Percentiles rank a stretch among this genome's conserved stretches.
These are phyloP conservation scores for Catalaphyllia jardinei DNA, from an alignment of 64 coral and sea anemone genomes.

Conservation along the genomic window DNA sequence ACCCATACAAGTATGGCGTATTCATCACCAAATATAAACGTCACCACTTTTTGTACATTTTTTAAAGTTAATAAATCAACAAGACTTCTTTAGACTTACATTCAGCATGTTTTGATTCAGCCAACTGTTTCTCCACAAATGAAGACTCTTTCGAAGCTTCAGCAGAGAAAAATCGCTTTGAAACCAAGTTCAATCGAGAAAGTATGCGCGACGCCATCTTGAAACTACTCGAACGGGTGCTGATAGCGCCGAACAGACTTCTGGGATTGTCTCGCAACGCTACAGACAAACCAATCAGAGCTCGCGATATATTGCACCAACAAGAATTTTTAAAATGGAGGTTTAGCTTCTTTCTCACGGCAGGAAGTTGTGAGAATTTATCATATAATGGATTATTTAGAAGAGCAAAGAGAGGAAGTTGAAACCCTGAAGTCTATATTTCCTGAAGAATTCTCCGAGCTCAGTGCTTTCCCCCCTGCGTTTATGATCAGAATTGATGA, in stretches of 20 bases:
- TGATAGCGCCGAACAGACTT: neutral
- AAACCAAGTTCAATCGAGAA: slow-evolving; percentile 51
- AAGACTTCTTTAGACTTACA: slow-evolving; percentile 37
- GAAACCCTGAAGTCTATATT: slow-evolving; percentile 80
- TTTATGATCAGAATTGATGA: slow-evolving; percentile 89
- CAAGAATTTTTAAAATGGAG: neutral
- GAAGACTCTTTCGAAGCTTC: slow-evolving; percentile 5
- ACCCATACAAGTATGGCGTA: neutral
- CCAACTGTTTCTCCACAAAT: slow-evolving; percentile 57
- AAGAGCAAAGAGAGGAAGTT: slow-evolving; percentile 86
- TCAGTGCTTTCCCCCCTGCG: slow-evolving; percentile 64
- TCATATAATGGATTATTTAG: slow-evolving; percentile 67
- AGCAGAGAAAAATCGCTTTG: slow-evolving; percentile 77
- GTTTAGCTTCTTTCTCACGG: neutral
- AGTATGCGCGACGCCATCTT: slow-evolving; percentile 85
- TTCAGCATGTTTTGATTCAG: slow-evolving; percentile 93
- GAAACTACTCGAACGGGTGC: neutral
- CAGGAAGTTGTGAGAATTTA: neutral
- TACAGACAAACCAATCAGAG: slow-evolving; percentile 1
- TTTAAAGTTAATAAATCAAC: neutral
- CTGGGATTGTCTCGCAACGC: neutral
- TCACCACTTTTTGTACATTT: neutral
- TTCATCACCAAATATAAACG: too few species aligned
- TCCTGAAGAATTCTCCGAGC: slow-evolving; percentile 67
- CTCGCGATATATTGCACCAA: slow-evolving; percentile 2